Base-by-base conservation (phyloP, 1,140 invertebrate species). In the Achroia grisella region DNA sequence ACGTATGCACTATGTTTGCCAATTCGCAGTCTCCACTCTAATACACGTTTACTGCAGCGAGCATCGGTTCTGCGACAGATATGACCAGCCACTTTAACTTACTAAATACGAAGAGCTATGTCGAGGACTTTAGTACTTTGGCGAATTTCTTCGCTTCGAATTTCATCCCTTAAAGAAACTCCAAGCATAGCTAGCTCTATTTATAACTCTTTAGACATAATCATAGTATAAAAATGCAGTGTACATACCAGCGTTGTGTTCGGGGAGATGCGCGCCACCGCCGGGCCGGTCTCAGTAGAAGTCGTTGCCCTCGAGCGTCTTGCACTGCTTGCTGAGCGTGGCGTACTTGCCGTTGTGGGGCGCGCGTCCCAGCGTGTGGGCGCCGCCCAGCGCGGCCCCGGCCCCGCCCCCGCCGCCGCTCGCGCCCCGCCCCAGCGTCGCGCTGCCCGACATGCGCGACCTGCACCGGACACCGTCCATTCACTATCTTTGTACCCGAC, bases 271-370 rank as follows among this genome's bases (percentile, higher is more conserved):
- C 48, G 52, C 65, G 86, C 86, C 87, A 87, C 87, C 88, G 87
- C 88, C 89, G 83, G 88, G 86, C 87, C 88, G 89, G 76, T 90
- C 93, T 95, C 93, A 97, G 93, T 97, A 97, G 86, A 96, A 97
- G 87, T 97, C 95, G 68, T 91, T 95, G 35, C 94, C 94, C 87
- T 96, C 95, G n/a, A 96, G 88, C 46, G 95, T 97, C 87, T 97
- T 97, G 90, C 95, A 97, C 86, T 96, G 94, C 87, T 95, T 96
- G 90, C 93, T 95, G 77, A 97, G 87, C 87, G 95, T 95, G 82
- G 93, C 93, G 89, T 94, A 94, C 89, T 94, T 94, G 86, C 93
- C 91, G 89, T 91, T 91, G 82, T 91, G 91, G n/a, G 72, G 76
- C 48, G 79, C 75, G 8, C 88, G 82, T 33, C 88, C 88, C 30